These are phyloP conservation scores for Erethizon dorsatum DNA, from an alignment of 2,797 vertebrate species.

Conservation along the genomic window DNA sequence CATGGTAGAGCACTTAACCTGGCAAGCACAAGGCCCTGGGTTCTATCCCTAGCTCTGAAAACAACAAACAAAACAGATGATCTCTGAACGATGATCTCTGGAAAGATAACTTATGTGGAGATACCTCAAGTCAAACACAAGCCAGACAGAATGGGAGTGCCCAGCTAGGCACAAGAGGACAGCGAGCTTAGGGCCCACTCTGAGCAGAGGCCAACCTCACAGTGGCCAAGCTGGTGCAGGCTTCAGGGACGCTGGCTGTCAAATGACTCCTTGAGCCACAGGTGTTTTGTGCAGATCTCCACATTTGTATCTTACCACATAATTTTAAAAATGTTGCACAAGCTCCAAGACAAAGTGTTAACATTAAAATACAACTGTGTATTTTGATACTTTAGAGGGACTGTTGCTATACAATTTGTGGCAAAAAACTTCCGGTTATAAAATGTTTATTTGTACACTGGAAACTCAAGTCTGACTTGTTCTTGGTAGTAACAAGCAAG, in stretches of 20 bases:
- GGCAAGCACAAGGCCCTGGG: not conserved
- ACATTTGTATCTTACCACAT: not conserved
- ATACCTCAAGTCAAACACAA: not conserved
- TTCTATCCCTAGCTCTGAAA: not conserved
- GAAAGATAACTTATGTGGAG: not conserved
- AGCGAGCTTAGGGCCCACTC: fast-evolving
- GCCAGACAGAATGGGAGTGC: not conserved
- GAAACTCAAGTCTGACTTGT: not conserved
- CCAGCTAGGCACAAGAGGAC: fast-evolving
- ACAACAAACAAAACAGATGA: not conserved
- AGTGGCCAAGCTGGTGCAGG: too few relatives aligned
- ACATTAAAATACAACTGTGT: too few relatives aligned
- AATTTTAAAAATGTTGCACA: not conserved
- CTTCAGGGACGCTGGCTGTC: too few relatives aligned
- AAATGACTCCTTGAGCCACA: too few relatives aligned
- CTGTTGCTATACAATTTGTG: not conserved
- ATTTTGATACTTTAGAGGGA: not conserved
- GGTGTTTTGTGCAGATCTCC: too few relatives aligned
- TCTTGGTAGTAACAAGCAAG: not conserved
- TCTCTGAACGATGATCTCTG: not conserved
- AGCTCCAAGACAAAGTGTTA: not conserved
- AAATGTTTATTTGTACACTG: not conserved
- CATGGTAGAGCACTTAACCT: too few relatives aligned
- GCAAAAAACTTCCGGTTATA: not conserved
- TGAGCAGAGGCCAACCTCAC: too few relatives aligned